These are phyloP conservation scores for Scaptomyza hsui DNA, from an alignment of 1,140 invertebrate species.

Conservation along the genomic window DNA sequence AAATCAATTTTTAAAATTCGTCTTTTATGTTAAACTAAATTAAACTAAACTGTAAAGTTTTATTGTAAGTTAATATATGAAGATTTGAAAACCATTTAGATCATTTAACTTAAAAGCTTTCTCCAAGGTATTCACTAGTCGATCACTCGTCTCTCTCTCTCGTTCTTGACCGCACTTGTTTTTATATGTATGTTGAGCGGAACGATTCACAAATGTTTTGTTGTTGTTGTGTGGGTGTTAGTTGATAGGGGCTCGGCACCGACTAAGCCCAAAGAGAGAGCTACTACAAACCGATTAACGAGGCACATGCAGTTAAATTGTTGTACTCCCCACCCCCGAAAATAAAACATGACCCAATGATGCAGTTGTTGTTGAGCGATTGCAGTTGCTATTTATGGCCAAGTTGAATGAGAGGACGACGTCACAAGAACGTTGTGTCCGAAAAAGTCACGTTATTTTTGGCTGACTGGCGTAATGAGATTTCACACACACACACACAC, in stretches of 20 bases:
- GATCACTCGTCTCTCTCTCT: neutral
- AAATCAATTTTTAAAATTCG: too few species aligned
- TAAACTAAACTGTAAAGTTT: too few species aligned
- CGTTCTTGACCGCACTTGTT: neutral
- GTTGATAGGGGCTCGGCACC: conserved; percentile 58
- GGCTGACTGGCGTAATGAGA: conserved; percentile 66
- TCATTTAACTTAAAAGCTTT: too few species aligned
- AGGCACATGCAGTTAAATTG: conserved; percentile 24
- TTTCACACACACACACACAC: conserved; percentile 48
- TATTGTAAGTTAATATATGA: too few species aligned
- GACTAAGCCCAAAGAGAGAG: neutral
- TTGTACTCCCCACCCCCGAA: neutral
- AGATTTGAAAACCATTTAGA: too few species aligned
- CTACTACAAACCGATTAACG: conserved; percentile 11
- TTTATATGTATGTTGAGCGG: conserved; percentile 1
- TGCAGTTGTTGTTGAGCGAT: conserved; percentile 6
- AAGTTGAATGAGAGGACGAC: conserved; percentile 44
- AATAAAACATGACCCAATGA: conserved; percentile 14
- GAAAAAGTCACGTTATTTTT: conserved; percentile 64
- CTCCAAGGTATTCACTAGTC: conserved; percentile 1
- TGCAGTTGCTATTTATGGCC: conserved; percentile 23
- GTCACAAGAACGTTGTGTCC: conserved; percentile 43
- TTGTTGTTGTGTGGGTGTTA: conserved; percentile 51
- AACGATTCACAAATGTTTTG: conserved; percentile 2
- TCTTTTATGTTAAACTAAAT: too few species aligned